Evolutionary conservation across 2,797 vertebrate genomes (phyloP), one percentile per base, ranked within the genome.

Genomic region (Eulemur albifrons): DNA sequence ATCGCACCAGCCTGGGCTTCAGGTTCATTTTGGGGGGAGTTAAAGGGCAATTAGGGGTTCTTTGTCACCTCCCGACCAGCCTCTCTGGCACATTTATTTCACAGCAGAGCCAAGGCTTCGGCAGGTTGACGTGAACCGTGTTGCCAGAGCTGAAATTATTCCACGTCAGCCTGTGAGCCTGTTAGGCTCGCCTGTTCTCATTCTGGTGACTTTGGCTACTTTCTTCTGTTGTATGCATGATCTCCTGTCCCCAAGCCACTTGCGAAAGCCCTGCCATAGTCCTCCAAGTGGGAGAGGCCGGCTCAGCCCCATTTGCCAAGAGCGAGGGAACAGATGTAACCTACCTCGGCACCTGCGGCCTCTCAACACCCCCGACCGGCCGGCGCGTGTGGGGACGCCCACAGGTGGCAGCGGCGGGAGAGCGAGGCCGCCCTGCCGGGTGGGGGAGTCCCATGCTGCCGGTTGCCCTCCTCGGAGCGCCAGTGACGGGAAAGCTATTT

Each of bases 311-410:
- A 13, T 35, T 45, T 20, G 0, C 82, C 43, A 11, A 40, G 90
- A 94, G 95, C 96, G 90, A 97, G 95, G 76, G 96, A 93, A 75
- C 89, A 93, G 96, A 97, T 75, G 97, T 96, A 77, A 97, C 96
- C 98, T 98, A 98, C 98, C 98, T 98, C 98, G 98, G 98, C 97
- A 96, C 70, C 96, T 80, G 54, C 90, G 67, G 81, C 93, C 91
- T 96, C 92, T 25, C 15, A 4, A 1, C 73, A 11, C n/a, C n/a
- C 32, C 84, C 25, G 40, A 3, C 38, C 7, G 45, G 87, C 73
- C 7, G 7, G 4, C 6, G 0, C 0, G 7, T 4, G 25, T 0
- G 30, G 72, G 75, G 15, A 54, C 21, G 23, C 69, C 40, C n/a
- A 89, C 69, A 25, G 84, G 11, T 7, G 32, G 38, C 77, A 23